Percentiles rank a stretch among this genome's conserved stretches.
These are phyloP conservation scores for Drosophila tsacasi DNA, from an alignment of 1,140 invertebrate species.

Conservation along the genomic window DNA sequence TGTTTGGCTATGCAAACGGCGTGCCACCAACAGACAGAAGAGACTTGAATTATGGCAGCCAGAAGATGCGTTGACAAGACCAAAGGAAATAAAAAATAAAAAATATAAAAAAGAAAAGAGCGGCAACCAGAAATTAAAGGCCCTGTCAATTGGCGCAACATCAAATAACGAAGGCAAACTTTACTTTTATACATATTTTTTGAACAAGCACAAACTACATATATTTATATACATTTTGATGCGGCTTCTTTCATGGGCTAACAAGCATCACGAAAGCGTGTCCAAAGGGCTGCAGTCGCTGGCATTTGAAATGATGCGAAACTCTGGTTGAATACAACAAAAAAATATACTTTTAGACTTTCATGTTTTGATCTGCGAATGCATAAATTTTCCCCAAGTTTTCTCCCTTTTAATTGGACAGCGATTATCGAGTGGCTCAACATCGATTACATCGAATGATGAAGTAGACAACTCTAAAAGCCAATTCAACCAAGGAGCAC, in stretches of 20 bases:
- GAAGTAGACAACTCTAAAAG: conserved; percentile 46
- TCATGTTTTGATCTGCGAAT: conserved; percentile 39
- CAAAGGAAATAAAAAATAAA: conserved; percentile 43
- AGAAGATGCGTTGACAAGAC: conserved; percentile 76
- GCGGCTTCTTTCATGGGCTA: conserved; percentile 60
- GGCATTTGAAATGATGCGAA: conserved; percentile 56
- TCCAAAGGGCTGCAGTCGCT: conserved; percentile 55
- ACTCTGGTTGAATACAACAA: conserved; percentile 18
- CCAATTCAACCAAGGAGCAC: conserved; percentile 52
- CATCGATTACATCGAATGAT: conserved; percentile 55
- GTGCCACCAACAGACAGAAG: conserved; percentile 53
- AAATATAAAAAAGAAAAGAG: conserved; percentile 23
- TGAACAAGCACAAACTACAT: neutral
- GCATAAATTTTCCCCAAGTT: conserved; percentile 23
- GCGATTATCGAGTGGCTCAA: conserved; percentile 11
- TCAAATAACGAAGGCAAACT: conserved; percentile 48
- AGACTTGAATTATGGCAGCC: conserved; percentile 79
- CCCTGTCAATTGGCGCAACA: conserved; percentile 72
- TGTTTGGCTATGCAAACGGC: conserved; percentile 82
- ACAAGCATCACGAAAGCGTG: conserved; percentile 69
- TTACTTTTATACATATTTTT: conserved; percentile 15
- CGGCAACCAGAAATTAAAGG: conserved; percentile 62
- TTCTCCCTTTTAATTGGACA: conserved; percentile 53
- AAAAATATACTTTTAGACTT: conserved; percentile 8
- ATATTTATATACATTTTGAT: conserved; percentile 42